Base-by-base conservation (phyloP, 2,797 vertebrate genomes). In the Galagoides demidoff region DNA sequence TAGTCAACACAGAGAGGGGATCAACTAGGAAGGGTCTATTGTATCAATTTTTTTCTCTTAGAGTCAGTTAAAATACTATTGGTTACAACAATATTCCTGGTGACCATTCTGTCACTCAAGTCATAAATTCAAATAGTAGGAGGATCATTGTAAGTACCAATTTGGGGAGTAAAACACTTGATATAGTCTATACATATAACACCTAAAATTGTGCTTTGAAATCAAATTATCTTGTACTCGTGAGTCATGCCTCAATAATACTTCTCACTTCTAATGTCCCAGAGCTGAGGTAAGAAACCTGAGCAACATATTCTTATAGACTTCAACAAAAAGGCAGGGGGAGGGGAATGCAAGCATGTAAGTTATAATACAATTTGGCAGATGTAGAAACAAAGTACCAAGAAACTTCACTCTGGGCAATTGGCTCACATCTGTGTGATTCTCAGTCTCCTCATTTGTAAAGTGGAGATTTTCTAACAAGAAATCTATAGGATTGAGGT, bases 91-190 rank as follows among this genome's bases (percentile, higher is more conserved):
- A 63, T 86, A 92, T 84, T 90, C 13, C 31, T 86, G 20, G 19
- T 85, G 63, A 94, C 45, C 19, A 83, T 61, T 71, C 74, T 88
- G 17, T 83, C 16, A 95, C 64, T 25, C 16, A 90, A 95, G 90
- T 71, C 78, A 61, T 70, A 82, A 96, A 87, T 84, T 8, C 82
- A 93, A 92, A 74, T 66, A 78, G 29, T 29, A 94, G 92, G 66
- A 93, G 7, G 25, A 20, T 1, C 27, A 55, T 83, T 39, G 0
- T 78, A 78, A 82, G 4, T 82, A 84, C 16, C 55, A 86, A 34
- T 57, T 59, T 34, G 4, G 34, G 43, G 14, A 31, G 2, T 34
- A 88, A 74, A 94, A 96, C 13, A 85, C 17, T 83, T 74, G 14
- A 29, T 7, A 79, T 9, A 61, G 5, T 22, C 55, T 91, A 0